Percentiles rank a stretch among this genome's conserved stretches.
These are phyloP conservation scores for Solea solea DNA, from an alignment of 2,113 vertebrate species.

Conservation along the genomic window DNA sequence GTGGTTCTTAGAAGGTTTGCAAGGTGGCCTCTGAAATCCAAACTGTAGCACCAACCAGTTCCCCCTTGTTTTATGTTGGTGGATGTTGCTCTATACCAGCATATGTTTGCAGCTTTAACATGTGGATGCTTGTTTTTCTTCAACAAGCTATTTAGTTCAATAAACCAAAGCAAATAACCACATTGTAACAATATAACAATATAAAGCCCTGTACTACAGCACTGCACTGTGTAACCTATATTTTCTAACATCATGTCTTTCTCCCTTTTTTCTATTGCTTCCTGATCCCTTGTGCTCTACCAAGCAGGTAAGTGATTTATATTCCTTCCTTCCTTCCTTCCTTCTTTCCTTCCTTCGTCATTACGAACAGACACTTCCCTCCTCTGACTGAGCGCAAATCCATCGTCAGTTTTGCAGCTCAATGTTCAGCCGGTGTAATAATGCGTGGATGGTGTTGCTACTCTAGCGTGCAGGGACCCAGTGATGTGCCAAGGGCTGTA, in stretches of 20 bases:
- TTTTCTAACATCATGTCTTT: neutral
- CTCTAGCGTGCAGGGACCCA: slow-evolving; percentile 55
- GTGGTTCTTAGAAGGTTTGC: too few relatives aligned
- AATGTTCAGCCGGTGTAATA: slow-evolving; percentile 62
- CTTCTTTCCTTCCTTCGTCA: neutral
- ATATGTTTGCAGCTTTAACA: too few relatives aligned
- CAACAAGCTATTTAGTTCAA: too few relatives aligned
- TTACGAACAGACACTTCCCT: slow-evolving; percentile 33
- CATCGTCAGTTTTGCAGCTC: slow-evolving; percentile 31
- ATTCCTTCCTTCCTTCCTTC: neutral
- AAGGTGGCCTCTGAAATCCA: too few relatives aligned
- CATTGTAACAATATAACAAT: neutral
- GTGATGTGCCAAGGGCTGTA: slow-evolving; percentile 54
- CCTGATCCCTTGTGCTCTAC: neutral
- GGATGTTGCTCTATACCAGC: too few relatives aligned
- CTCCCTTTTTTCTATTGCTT: slow-evolving; percentile 12
- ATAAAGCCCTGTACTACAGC: neutral
- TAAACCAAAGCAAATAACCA: neutral
- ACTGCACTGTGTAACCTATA: neutral
- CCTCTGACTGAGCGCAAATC: slow-evolving; percentile 57
- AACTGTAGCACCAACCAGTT: too few relatives aligned
- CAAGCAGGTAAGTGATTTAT: slow-evolving; percentile 62
- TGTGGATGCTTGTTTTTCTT: too few relatives aligned
- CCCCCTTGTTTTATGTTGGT: too few relatives aligned
- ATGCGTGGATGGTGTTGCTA: slow-evolving; percentile 59